phyloP scores from a whole-genome alignment of 2,888 invertebrate genomes.

The Melieria omissa region DNA sequence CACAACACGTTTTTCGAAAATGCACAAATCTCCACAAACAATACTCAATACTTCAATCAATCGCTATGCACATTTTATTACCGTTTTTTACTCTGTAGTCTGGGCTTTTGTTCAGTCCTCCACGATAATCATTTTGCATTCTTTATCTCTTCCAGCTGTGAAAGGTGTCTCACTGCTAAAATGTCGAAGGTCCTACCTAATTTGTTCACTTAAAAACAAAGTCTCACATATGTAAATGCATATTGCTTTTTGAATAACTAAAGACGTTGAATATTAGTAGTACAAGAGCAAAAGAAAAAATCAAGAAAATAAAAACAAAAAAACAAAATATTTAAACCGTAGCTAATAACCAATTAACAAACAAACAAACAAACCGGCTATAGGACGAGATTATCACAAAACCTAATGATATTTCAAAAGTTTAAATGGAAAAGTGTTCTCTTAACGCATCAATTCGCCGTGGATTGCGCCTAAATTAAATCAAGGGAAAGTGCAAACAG shows the following conservation, averaged over 20 bases:
- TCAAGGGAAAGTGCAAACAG: constrained; percentile 3
- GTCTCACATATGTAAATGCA: constrained; percentile 42
- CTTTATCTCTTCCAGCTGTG: constrained; percentile 55
- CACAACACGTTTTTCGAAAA: too few relatives aligned
- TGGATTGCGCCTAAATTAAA: not conserved
- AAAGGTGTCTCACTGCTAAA: constrained; percentile 59
- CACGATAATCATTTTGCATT: not conserved
- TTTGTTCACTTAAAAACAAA: constrained; percentile 48
- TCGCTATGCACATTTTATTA: not conserved
- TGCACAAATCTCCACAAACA: not conserved
- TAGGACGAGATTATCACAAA: not conserved
- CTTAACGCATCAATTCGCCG: constrained; percentile 8
- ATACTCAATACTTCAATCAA: not conserved
- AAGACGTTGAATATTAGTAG: constrained; percentile 41
- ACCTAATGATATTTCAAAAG: not conserved
- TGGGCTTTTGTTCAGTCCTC: too few relatives aligned
- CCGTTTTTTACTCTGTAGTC: constrained; percentile 8
- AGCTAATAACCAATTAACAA: constrained; percentile 28
- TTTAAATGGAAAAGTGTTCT: constrained; percentile 3
- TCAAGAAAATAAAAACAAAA: constrained; percentile 5
- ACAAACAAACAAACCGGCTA: constrained; percentile 25
- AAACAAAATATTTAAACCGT: constrained; percentile 25
- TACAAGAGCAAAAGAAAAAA: not conserved
- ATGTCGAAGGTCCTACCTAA: constrained; percentile 63
- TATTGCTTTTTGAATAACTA: constrained; percentile 47